Evolutionary conservation across 2,113 vertebrate genomes (phyloP), one percentile per base, ranked within the genome.

Genomic region (Pollachius pollachius): DNA sequence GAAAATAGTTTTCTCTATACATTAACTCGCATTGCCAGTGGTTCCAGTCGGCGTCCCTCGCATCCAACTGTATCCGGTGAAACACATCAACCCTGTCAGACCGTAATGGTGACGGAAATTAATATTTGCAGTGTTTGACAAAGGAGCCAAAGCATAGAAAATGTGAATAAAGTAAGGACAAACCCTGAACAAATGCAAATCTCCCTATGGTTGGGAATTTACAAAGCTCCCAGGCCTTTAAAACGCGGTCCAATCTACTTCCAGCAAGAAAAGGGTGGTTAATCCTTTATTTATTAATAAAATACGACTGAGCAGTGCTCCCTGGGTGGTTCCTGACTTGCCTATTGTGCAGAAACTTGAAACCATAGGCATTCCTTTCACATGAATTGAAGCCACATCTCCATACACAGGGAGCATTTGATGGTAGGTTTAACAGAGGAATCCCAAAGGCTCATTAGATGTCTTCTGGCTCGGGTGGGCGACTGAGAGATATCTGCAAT

Each of bases 201-300:
- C 74, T 81, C 63, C 27, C 21, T 62, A 59, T 69, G 77, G 79
- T 89, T 82, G n/a, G 85, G 84, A 84, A 74, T 84, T 77, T 72
- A 70, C 80, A 71, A 84, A 83, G 76, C 62, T 30, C 75, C 77
- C 72, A 84, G 75, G 69, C 67, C 75, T 78, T 73, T 67, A 73
- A 80, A 87, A 87, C 80, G 80, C 69, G 75, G 81, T 78, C 76
- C 88, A 89, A 89, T 88, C 86, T 88, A 82, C 84, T 75, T 48
- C 19, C 85, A 86, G 79, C 78, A 72, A 73, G 82, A 78, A 57
- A 85, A 84, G 61, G 41, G 8, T 68, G 67, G 77, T 86, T 79
- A 90, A 91, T 90, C 87, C 88, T 90, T 91, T 91, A 92, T 92
- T 90, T 91, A 91, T 91, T 90, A 86, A 89, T 90, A 89, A 88